Evolutionary conservation across 1,140 invertebrate species (phyloP).

Genomic region (Nephila pilipes): DNA sequence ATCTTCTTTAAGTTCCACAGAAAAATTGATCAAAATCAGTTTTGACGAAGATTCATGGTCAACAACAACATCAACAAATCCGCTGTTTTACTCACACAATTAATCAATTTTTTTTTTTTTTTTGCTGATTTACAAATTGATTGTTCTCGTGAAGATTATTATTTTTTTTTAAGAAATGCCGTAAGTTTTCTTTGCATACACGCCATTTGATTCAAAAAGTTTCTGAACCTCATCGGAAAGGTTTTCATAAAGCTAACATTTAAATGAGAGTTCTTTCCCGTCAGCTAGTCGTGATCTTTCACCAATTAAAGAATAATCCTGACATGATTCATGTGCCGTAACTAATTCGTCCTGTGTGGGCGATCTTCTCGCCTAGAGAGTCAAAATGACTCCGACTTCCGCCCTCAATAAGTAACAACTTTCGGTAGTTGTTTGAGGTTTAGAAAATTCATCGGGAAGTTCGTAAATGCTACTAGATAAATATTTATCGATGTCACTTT

Average conservation of each 20-base stretch:
- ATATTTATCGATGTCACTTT: background rate
- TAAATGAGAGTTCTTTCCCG: background rate
- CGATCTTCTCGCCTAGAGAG: background rate
- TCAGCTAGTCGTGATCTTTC: background rate
- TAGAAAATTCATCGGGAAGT: background rate
- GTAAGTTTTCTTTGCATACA: too few species aligned
- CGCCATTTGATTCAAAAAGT: too few species aligned
- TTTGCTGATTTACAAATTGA: too few species aligned
- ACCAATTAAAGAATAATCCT: background rate
- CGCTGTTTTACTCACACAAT: too few species aligned
- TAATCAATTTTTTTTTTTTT: too few species aligned
- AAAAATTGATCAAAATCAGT: too few species aligned
- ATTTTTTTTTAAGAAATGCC: too few species aligned
- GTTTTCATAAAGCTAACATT: background rate
- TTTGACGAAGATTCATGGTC: too few species aligned
- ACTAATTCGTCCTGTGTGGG: conserved; percentile 29
- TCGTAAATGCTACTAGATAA: background rate
- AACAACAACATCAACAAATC: too few species aligned
- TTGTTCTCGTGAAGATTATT: too few species aligned
- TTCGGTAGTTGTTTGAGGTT: background rate
- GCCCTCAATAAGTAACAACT: background rate
- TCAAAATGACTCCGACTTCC: conserved; percentile 29
- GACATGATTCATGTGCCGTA: conserved; percentile 33
- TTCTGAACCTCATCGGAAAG: too few species aligned
- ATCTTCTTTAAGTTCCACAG: too few species aligned